Base-by-base conservation (phyloP, 2,797 vertebrate species). In the Sebastolobus alascanus region DNA sequence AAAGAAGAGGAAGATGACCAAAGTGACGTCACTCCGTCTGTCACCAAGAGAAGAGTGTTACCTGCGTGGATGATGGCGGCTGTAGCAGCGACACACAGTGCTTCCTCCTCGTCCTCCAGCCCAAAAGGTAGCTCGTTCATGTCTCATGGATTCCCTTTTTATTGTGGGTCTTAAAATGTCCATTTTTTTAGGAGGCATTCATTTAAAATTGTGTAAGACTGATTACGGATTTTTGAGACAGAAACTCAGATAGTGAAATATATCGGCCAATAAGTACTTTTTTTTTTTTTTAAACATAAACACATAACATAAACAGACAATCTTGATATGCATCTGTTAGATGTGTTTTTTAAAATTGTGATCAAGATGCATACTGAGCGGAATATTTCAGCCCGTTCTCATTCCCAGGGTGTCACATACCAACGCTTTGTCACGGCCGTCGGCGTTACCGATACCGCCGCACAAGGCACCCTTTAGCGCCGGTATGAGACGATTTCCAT, bases 21-120 rank as follows among this genome's bases (percentile, higher is more conserved):
- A 12, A 13, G 22, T 0, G 16, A 4, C 5, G n/a, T 50, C 0
- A 1, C 43, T 11, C 43, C 33, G 0, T 7, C 74, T 1, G 69
- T 13, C 6, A 25, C 63, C 52, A 91, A 35, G 83, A 93, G 60
- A 16, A 85, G 95, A 68, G 76, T 93, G 55, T 84, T 96, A 73
- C 95, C 95, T 4, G 73, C 87, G 0, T 96, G 95, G 95, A 96
- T 96, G 96, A 86, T 79, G 90, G 40, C 64, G 1, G 22, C 40
- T 1, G 71, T 9, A 2, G 52, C 80, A 2, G 35, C 81, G 8
- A 18, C 74, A 4, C 64, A 8, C 8, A 50, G 8, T 0, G 10
- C 25, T 77, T 54, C 58, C 59, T 29, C 18, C 12, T 81, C 86
- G 0, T 40, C 86, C 18, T 50, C 43, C 63, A 29, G 50, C 18